A percentile compares a stretch with the other conserved stretches of the same genome.
Conservation (phyloP, 2,113 vertebrate species). For the Mugil cephalus region DNA sequence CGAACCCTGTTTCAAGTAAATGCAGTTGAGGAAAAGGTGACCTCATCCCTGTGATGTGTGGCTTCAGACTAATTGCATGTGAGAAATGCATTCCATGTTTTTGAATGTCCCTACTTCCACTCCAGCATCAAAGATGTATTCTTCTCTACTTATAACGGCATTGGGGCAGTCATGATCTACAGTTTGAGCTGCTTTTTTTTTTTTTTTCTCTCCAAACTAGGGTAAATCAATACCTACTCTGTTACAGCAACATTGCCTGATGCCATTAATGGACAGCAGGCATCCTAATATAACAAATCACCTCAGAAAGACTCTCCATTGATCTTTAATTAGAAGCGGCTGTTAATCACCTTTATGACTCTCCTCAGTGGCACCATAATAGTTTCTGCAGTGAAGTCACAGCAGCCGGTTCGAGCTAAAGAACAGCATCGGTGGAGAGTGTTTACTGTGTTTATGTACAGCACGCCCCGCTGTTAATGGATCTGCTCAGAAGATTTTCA, state of each 20-base stretch:
- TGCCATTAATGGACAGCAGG: conserved; percentile 83
- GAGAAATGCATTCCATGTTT: not conserved
- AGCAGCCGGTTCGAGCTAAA: conserved; percentile 40
- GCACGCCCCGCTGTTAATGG: conserved; percentile 27
- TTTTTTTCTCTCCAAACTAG: conserved; percentile 29
- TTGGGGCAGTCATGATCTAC: conserved; percentile 57
- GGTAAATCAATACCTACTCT: conserved; percentile 78
- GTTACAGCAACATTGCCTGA: conserved; percentile 81
- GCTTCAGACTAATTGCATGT: conserved; percentile 15
- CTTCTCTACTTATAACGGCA: conserved; percentile 38
- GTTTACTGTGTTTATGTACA: conserved; percentile 54
- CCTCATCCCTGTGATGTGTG: conserved; percentile 2
- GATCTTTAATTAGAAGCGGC: conserved; percentile 87
- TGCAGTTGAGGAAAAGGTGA: too few relatives aligned
- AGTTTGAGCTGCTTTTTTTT: conserved; percentile 72
- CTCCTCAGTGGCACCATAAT: conserved; percentile 70
- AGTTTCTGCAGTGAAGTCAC: conserved; percentile 58
- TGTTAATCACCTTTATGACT: conserved; percentile 83
- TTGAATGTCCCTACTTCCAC: not conserved
- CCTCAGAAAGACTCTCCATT: conserved; percentile 85
- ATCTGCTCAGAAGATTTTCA: conserved; percentile 19
- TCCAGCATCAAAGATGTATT: conserved; percentile 19
- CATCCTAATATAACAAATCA: conserved; percentile 87
- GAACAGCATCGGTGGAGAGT: conserved; percentile 57
- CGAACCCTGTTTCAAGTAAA: too few relatives aligned